phyloP scores from a whole-genome alignment of 2,888 invertebrate genomes.

The Apotomis turbidana region DNA sequence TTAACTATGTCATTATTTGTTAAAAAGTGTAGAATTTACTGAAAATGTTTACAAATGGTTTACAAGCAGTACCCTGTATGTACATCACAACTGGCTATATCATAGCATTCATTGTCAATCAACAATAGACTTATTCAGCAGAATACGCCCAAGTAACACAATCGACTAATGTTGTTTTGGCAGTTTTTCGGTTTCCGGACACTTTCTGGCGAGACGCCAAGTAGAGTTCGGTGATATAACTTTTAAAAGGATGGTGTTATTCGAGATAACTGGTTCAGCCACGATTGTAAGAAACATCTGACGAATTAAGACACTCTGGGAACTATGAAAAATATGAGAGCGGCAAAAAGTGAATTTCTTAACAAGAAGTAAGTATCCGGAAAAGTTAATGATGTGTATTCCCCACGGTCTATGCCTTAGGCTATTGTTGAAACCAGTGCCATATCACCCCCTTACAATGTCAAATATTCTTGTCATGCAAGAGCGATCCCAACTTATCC shows the following conservation, averaged over 20 bases:
- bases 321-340: no score
- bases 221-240: slow-evolving; percentile 1
- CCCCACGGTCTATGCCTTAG: no score
- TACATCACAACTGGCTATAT: not conserved
- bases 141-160: slow-evolving; percentile 8
- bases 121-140: not conserved
- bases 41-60: not conserved
- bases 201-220: slow-evolving; percentile 16
- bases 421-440: no score
- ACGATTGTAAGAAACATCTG: not conserved
- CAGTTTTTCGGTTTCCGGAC: slow-evolving; percentile 16
- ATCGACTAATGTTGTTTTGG: slow-evolving; percentile 6
- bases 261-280: not conserved
- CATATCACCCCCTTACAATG: no score
- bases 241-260: not conserved
- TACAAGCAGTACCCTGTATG: not conserved
- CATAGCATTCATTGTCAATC: not conserved
- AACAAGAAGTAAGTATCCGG: no score
- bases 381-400: no score
- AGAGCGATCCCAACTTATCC: not conserved
- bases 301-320: no score
- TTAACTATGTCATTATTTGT: no score
- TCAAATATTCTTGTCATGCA: not conserved
- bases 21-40: not conserved
- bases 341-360: no score